Conservation (phyloP, 2,888 invertebrate species). For the Drosophila paramelanica region DNA sequence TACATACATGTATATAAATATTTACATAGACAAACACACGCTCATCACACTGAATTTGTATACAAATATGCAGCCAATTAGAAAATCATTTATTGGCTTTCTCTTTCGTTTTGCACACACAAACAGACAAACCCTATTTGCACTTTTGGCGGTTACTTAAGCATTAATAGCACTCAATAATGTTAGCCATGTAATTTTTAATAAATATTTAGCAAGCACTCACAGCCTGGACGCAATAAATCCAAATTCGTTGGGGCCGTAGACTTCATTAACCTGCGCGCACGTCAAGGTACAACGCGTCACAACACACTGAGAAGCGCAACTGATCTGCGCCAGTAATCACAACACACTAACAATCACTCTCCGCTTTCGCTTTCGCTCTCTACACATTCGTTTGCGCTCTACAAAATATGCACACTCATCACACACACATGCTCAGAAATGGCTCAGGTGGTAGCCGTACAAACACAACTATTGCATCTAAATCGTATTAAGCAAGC, state of each 20-base stretch:
- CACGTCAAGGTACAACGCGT: constrained; percentile 40
- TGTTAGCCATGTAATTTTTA: constrained; percentile 31
- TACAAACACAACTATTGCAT: constrained; percentile 12
- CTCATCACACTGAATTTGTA: constrained; percentile 15
- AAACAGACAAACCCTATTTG: constrained; percentile 3
- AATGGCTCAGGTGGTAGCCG: constrained; percentile 10
- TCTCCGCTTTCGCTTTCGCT: constrained; percentile 9
- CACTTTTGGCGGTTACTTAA: constrained; percentile 11
- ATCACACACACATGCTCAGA: not conserved
- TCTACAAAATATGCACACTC: constrained; percentile 14
- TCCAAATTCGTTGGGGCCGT: constrained; percentile 19
- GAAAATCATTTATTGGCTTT: constrained; percentile 49
- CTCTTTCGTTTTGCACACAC: constrained; percentile 33
- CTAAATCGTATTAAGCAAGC: constrained; percentile 17
- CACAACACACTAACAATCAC: constrained; percentile 10
- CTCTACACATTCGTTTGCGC: constrained; percentile 23
- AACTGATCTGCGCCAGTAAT: constrained; percentile 60
- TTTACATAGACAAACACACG: constrained; percentile 9
- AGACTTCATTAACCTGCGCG: constrained; percentile 42
- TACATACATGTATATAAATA: not conserved
- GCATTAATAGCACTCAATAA: constrained; percentile 23
- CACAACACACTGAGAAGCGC: constrained; percentile 41
- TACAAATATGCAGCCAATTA: constrained; percentile 32
- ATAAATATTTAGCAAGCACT: constrained; percentile 44
- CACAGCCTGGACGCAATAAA: constrained; percentile 23